Conservation (phyloP, 1,140 invertebrate species). For the Cyclina sinensis region DNA sequence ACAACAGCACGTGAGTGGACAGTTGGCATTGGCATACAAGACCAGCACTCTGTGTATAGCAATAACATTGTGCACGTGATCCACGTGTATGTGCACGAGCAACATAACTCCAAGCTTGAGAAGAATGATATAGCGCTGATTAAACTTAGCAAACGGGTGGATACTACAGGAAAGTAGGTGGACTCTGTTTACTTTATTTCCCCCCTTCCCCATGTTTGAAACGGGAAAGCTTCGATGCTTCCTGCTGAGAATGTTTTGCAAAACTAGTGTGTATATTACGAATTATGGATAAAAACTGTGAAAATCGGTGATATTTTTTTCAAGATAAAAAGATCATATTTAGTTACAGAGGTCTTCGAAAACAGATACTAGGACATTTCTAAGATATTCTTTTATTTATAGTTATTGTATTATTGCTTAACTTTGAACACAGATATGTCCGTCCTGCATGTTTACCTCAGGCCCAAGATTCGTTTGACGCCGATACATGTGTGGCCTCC, state of each 20-base stretch:
- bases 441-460: conserved; percentile 74
- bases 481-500: conserved; percentile 73
- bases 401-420: too few species aligned
- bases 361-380: too few species aligned
- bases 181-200: too few species aligned
- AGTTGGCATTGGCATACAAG: conserved; percentile 73
- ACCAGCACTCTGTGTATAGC: conserved; percentile 67
- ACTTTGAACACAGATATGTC: conserved; percentile 40
- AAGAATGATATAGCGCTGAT: conserved; percentile 77
- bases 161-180: conserved; percentile 56
- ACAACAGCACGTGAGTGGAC: conserved; percentile 68
- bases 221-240: too few species aligned
- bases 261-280: too few species aligned
- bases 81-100: conserved; percentile 69
- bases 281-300: too few species aligned
- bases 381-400: too few species aligned
- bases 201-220: too few species aligned
- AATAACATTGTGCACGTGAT: conserved; percentile 68
- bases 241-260: too few species aligned
- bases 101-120: conserved; percentile 61
- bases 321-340: too few species aligned
- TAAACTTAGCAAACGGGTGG: conserved; percentile 74
- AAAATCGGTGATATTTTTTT: too few species aligned
- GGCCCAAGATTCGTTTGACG: conserved; percentile 66
- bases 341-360: too few species aligned